Conservation (phyloP, 2,888 invertebrate species). For the Drosophila crucigera region DNA sequence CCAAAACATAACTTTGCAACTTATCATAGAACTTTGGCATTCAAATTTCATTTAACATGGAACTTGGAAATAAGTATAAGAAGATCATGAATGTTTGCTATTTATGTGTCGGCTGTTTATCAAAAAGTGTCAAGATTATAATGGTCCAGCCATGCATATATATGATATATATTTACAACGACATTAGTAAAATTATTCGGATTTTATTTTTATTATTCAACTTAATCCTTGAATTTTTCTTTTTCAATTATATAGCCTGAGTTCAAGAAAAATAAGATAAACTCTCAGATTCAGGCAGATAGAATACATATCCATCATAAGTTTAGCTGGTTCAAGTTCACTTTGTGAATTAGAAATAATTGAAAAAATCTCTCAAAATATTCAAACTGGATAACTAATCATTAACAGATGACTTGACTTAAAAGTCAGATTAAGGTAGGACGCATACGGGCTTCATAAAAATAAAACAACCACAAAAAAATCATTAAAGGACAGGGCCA, state of each 20-base stretch:
- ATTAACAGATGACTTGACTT: neutral
- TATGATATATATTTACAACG: too few species aligned
- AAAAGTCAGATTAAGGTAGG: neutral
- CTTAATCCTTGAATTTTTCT: neutral
- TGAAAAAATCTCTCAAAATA: neutral
- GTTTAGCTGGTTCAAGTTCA: neutral
- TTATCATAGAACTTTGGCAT: conserved; percentile 23
- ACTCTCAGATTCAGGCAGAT: neutral
- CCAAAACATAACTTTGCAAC: conserved; percentile 2
- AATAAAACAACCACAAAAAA: conserved; percentile 29
- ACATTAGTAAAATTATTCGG: neutral
- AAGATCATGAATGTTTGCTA: neutral
- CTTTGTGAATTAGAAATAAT: neutral
- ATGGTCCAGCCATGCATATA: neutral
- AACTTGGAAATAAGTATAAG: conserved; percentile 4
- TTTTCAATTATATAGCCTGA: neutral
- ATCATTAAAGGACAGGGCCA: conserved; percentile 40
- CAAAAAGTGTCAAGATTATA: neutral
- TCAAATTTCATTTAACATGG: conserved; percentile 18
- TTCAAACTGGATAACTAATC: neutral
- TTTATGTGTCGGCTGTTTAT: neutral
- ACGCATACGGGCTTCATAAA: neutral
- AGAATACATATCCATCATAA: neutral
- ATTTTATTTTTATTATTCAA: neutral
- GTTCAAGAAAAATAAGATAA: neutral